Percentiles rank a stretch among this genome's conserved stretches.
These are phyloP conservation scores for Enteromius anoplus DNA, from an alignment of 2,797 vertebrate genomes.

Conservation along the genomic window DNA sequence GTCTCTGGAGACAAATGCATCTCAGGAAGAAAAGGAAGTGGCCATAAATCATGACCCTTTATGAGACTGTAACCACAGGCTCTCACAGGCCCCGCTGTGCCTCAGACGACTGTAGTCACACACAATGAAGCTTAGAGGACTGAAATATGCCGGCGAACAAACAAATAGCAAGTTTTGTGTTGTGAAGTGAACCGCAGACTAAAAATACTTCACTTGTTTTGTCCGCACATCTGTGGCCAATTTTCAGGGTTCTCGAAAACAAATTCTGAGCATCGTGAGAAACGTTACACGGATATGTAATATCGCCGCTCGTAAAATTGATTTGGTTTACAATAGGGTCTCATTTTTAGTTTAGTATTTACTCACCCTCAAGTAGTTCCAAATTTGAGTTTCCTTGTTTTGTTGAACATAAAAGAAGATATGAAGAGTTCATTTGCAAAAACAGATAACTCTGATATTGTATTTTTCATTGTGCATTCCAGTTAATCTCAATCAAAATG, in stretches of 20 bases:
- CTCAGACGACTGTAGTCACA: neutral
- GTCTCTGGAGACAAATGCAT: neutral
- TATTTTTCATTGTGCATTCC: too few species aligned
- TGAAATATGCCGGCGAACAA: neutral
- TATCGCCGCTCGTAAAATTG: neutral
- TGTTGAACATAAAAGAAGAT: neutral
- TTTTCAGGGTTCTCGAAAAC: conserved; percentile 7
- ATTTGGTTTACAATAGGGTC: neutral
- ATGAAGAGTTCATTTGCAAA: neutral
- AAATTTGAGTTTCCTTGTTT: neutral
- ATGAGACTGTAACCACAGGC: conserved; percentile 28
- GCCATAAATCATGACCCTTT: conserved; percentile 23
- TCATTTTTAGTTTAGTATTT: neutral
- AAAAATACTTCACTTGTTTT: neutral
- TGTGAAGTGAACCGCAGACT: neutral
- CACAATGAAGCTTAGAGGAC: neutral
- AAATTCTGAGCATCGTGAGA: neutral
- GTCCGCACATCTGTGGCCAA: conserved; percentile 4
- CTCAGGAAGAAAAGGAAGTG: neutral
- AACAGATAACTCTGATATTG: too few species aligned
- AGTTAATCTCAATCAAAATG: too few species aligned
- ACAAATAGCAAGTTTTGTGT: conserved; percentile 10
- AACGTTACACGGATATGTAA: neutral
- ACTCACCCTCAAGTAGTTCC: neutral
- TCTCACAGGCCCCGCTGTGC: neutral